Evolutionary conservation across 1,140 invertebrate species (phyloP).

Genomic region (Tenebrio molitor): DNA sequence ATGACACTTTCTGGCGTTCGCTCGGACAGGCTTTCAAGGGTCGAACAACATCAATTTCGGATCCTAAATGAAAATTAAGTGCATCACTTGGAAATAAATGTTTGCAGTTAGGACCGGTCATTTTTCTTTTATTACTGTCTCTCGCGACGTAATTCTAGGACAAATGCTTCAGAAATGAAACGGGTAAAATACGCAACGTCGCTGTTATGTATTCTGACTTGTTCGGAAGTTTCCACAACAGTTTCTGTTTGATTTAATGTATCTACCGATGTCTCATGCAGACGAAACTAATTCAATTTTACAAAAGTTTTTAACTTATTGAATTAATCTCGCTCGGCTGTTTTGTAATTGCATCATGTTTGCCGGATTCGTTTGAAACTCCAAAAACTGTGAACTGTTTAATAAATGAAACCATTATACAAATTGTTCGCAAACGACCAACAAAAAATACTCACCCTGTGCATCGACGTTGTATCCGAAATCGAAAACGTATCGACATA

Average conservation of each 20-base stretch:
- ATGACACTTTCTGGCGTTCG: conserved; percentile 34
- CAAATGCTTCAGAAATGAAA: neutral
- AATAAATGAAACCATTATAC: too few relatives aligned
- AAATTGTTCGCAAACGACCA: too few relatives aligned
- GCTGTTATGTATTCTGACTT: neutral
- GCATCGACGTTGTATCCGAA: conserved; percentile 69
- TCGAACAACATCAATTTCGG: conserved; percentile 16
- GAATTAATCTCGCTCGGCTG: conserved; percentile 7
- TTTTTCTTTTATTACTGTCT: conserved; percentile 22
- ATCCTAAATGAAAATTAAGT: conserved; percentile 36
- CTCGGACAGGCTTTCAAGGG: conserved; percentile 27
- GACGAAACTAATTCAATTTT: conserved; percentile 16
- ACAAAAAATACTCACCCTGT: conserved; percentile 71
- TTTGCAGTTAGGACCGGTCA: neutral
- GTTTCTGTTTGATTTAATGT: conserved; percentile 19
- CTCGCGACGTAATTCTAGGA: neutral
- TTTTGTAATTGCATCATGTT: neutral
- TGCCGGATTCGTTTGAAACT: neutral
- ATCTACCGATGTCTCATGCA: conserved; percentile 11
- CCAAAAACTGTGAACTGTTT: neutral
- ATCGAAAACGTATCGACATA: conserved; percentile 75
- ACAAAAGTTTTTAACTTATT: conserved; percentile 17
- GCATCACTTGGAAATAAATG: conserved; percentile 25
- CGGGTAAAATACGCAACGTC: neutral
- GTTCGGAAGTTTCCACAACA: neutral